phyloP scores from a whole-genome alignment of 64 coral and sea anemone genomes.

The Actinia tenebrosa region DNA sequence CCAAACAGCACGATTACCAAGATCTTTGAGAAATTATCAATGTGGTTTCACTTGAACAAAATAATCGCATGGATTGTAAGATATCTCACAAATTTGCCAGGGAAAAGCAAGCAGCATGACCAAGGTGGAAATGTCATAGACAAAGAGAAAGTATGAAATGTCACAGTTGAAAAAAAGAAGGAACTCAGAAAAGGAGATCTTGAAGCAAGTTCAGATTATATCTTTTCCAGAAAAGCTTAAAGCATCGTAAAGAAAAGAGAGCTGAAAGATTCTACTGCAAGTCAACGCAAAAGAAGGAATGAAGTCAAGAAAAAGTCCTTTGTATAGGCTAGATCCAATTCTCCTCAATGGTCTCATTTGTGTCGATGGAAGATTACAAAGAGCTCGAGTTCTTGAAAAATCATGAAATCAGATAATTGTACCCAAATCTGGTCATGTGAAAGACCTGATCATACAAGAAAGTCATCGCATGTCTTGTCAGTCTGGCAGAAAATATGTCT shows the following conservation, averaged over 20 bases:
- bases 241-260: background rate
- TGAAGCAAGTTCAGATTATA: background rate
- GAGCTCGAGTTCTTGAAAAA: background rate
- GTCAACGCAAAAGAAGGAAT: background rate
- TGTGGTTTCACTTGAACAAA: slow-evolving; percentile 30
- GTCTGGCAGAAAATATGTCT: slow-evolving; percentile 8
- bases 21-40: slow-evolving; percentile 7
- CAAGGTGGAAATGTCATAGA: background rate
- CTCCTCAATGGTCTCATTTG: slow-evolving; percentile 5
- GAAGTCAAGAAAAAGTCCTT: background rate
- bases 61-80: slow-evolving; percentile 4
- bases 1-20: background rate
- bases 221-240: background rate
- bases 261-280: background rate
- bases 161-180: background rate
- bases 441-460: background rate
- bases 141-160: background rate
- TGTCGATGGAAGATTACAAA: background rate
- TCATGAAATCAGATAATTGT: slow-evolving; percentile 27
- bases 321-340: slow-evolving; percentile 10
- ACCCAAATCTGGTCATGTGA: slow-evolving; percentile 11
- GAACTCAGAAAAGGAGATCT: background rate
- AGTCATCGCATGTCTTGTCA: slow-evolving; percentile 4
- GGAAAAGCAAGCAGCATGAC: background rate
- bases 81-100: background rate